Conservation (phyloP, 2,797 vertebrate genomes). For the Cynopterus sphinx region DNA sequence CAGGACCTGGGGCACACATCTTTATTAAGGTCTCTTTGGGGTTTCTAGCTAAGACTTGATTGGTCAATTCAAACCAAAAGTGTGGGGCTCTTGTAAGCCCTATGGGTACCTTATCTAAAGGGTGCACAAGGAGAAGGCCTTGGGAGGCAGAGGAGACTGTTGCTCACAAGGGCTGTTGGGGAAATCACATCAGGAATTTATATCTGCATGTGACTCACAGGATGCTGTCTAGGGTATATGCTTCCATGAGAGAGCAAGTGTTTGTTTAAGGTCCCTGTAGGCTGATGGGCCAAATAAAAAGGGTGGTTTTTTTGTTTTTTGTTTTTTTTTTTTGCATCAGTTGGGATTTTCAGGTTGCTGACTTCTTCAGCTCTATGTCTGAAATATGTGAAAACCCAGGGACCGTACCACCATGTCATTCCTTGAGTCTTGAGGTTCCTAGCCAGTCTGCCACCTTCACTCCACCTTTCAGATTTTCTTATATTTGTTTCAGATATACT, state of each 20-base stretch:
- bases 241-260: neutral
- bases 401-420: neutral
- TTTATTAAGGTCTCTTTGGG: neutral
- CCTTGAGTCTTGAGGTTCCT: neutral
- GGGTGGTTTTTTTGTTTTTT: neutral
- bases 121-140: neutral
- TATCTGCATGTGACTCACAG: neutral
- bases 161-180: neutral
- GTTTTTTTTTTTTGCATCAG: neutral
- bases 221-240: neutral
- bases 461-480: neutral
- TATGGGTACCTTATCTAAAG: neutral
- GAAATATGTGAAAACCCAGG: neutral
- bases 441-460: neutral
- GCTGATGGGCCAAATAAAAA: neutral
- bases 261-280: neutral
- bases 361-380: neutral
- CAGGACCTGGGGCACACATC: neutral
- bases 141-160: neutral
- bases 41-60: neutral
- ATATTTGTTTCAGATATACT: neutral
- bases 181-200: neutral
- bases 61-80: neutral
- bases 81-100: neutral
- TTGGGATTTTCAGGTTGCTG: neutral